Percentiles rank a stretch among this genome's conserved stretches.
Evolutionary conservation across 2,797 vertebrate genomes (phyloP).

Genomic region (Aeoliscus strigatus): DNA sequence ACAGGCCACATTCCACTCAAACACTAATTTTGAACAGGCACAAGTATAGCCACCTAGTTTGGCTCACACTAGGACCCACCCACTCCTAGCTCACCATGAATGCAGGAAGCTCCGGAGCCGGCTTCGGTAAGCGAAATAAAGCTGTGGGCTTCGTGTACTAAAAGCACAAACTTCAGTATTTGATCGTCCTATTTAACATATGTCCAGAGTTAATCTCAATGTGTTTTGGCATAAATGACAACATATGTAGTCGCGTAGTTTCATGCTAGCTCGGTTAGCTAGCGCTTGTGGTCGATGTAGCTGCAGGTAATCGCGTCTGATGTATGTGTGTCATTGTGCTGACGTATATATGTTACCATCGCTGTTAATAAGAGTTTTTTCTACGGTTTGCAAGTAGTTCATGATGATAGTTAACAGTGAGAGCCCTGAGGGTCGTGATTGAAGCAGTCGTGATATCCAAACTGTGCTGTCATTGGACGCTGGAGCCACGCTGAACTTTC

Average conservation of each 20-base stretch:
- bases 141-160: background rate
- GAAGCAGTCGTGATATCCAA: conserved; percentile 36
- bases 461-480: conserved; percentile 60
- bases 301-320: background rate
- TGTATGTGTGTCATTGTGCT: no score
- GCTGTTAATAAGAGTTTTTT: no score
- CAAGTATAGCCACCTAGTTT: conserved; percentile 14
- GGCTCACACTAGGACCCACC: conserved; percentile 53
- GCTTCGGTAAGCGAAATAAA: conserved; percentile 64
- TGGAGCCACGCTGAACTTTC: conserved; percentile 65
- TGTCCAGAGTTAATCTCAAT: no score
- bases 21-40: conserved; percentile 58
- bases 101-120: conserved; percentile 71
- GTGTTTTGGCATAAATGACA: background rate
- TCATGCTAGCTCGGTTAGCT: conserved; percentile 10
- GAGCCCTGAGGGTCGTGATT: conserved; percentile 22
- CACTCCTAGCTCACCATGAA: conserved; percentile 60
- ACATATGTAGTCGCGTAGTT: conserved; percentile 4
- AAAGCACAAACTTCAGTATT: background rate
- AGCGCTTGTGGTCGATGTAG: conserved; percentile 20
- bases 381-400: background rate
- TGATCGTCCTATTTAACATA: no score
- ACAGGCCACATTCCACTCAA: conserved; percentile 1
- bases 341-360: background rate
- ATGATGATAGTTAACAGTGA: conserved; percentile 1